These are phyloP conservation scores for Cydia amplana DNA, from an alignment of 1,140 invertebrate genomes.

Conservation along the genomic window DNA sequence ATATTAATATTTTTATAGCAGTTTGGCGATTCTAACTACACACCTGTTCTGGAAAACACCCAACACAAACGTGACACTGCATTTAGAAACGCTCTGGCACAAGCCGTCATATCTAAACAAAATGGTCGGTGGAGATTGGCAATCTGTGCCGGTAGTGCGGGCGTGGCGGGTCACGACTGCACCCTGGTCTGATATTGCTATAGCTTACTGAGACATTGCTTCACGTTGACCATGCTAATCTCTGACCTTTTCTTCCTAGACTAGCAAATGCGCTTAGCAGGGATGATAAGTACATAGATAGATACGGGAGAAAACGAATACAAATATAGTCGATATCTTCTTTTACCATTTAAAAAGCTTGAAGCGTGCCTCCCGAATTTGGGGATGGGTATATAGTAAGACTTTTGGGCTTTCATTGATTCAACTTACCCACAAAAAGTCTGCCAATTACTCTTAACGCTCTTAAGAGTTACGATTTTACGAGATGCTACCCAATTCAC, in stretches of 20 bases:
- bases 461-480: no score
- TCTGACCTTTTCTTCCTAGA: not conserved
- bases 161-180: constrained; percentile 17
- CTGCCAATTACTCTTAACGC: no score
- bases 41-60: constrained; percentile 32
- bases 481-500: no score
- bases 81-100: constrained; percentile 41
- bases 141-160: constrained; percentile 33
- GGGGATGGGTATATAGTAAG: no score
- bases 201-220: not conserved
- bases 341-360: no score
- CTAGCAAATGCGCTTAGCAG: no score
- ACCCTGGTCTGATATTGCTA: not conserved
- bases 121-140: constrained; percentile 40
- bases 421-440: no score
- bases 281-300: no score
- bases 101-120: constrained; percentile 17
- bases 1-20: not conserved
- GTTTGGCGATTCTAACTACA: constrained; percentile 35
- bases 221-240: not conserved
- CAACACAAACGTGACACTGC: constrained; percentile 8
- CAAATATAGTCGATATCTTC: no score
- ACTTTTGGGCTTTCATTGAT: no score
- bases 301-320: not conserved
- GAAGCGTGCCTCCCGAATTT: no score